Conservation (phyloP, 2,113 vertebrate species). For the Mionectes macconnelli region DNA sequence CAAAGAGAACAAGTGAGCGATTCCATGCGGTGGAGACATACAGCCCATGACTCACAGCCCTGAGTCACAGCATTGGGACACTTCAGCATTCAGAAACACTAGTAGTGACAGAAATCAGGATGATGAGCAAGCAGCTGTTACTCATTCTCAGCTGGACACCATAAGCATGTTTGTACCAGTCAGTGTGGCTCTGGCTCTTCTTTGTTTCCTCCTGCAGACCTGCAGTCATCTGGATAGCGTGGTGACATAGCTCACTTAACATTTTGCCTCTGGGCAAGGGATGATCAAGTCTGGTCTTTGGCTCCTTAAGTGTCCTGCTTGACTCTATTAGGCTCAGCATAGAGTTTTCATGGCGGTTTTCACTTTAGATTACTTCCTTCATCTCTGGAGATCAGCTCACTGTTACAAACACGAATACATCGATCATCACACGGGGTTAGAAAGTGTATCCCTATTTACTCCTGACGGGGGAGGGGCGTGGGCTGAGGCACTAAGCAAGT, state of each 20-base stretch:
- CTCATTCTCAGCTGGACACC: constrained; percentile 67
- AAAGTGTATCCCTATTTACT: neutral
- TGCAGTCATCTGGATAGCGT: constrained; percentile 31
- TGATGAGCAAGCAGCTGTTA: constrained; percentile 69
- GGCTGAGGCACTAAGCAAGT: neutral
- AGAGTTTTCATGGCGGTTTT: constrained; percentile 13
- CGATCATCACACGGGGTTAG: neutral
- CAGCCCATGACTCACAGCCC: constrained; percentile 61
- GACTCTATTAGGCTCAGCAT: constrained; percentile 19
- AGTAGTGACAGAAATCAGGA: constrained; percentile 58
- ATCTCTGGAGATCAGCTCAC: neutral
- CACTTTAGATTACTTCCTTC: constrained; percentile 8
- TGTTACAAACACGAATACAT: neutral
- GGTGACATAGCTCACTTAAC: constrained; percentile 31
- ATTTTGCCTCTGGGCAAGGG: constrained; percentile 37
- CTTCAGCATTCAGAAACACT: constrained; percentile 50
- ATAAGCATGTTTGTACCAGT: constrained; percentile 46
- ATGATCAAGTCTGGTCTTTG: constrained; percentile 36
- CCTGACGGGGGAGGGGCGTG: neutral
- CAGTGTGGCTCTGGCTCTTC: constrained; percentile 29
- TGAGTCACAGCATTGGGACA: constrained; percentile 62
- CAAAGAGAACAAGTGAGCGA: constrained; percentile 50
- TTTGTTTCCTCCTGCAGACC: constrained; percentile 44
- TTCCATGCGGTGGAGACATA: constrained; percentile 38
- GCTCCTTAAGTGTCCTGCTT: constrained; percentile 24